phyloP scores from a whole-genome alignment of 2,797 vertebrate species.

The Macropodus opercularis region DNA sequence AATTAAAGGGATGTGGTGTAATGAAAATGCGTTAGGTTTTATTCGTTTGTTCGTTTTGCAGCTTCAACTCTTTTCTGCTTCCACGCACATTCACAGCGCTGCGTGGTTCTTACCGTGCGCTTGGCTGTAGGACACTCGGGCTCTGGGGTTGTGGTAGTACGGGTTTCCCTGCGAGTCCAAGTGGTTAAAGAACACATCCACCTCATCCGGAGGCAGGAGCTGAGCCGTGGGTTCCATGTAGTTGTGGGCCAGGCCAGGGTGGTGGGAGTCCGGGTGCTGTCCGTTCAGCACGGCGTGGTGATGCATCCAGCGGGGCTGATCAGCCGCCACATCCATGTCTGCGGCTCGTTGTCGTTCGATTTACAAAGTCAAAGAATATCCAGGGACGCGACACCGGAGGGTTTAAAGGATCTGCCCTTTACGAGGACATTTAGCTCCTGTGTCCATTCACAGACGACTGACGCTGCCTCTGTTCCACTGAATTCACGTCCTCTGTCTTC shows the following conservation, averaged over 20 bases:
- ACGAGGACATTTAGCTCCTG: conserved; percentile 16
- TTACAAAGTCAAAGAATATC: conserved; percentile 37
- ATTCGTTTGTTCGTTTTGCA: no score
- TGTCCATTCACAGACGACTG: conserved; percentile 35
- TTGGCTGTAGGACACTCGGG: conserved; percentile 93
- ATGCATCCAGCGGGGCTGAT: conserved; percentile 97
- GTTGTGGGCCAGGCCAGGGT: conserved; percentile 89
- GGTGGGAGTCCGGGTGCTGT: conserved; percentile 91
- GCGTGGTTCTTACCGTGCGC: conserved; percentile 89
- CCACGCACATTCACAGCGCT: no score
- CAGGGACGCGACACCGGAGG: conserved; percentile 30
- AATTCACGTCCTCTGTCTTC: conserved; percentile 38
- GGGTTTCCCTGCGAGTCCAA: conserved; percentile 94
- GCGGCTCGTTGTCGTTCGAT: conserved; percentile 13
- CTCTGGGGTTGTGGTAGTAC: conserved; percentile 92
- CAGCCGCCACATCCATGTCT: conserved; percentile 85
- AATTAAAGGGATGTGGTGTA: no score
- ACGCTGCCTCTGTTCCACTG: conserved; percentile 3
- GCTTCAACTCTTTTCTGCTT: no score
- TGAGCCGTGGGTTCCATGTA: conserved; percentile 93
- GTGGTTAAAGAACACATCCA: conserved; percentile 97
- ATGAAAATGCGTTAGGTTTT: no score
- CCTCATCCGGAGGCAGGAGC: conserved; percentile 94
- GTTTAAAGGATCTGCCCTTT: conserved; percentile 31
- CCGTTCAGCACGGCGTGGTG: conserved; percentile 92